Evolutionary conservation across 2,888 invertebrate genomes (phyloP), one percentile per base, ranked within the genome.

Genomic region (Eilema caniola): DNA sequence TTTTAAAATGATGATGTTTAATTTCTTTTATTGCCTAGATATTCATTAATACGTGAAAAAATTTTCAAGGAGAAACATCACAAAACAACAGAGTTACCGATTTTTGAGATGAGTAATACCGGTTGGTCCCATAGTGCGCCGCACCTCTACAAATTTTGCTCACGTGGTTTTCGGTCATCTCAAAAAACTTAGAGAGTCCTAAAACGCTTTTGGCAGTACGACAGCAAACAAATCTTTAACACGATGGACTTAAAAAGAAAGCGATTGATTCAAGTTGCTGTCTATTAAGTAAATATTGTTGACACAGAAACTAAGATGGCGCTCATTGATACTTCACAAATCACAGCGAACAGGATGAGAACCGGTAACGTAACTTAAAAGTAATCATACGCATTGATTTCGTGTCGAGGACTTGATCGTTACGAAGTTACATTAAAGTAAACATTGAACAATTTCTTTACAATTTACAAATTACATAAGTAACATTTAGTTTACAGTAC

Each of bases 301-400:
- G 47, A 47, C 47, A 47, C 47, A 79, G 79, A 72, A 81, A 77
- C 14, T 73, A 70, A 67, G 73, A 71, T 69, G 72, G 57, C 62
- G 68, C 73, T 72, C 68, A 72, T 41, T 47, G 47, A 47, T 47
- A 47, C 47, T 47, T 47, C 20, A 47, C 47, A 47, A 47, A 63
- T 47, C 75, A 79, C 25, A 65, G 60, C 25, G 57, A 72, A 67
- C 76, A 78, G 71, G 72, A 77, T 71, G 56, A 65, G 65, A 76
- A 78, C 81, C 74, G 75, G 77, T 74, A 77, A 64, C 47, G 67
- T 71, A 72, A 37, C 66, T 41, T 65, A 83, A 82, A 78, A 80
- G 61, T 33, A 73, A 62, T 56, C 66, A 56, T 72, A 64, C 70
- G 56, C 66, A 73, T 24, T 1, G 23, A 28, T 37, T 61, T 33